phyloP scores from a whole-genome alignment of 2,113 vertebrate species.

The Probosciger aterrimus region DNA sequence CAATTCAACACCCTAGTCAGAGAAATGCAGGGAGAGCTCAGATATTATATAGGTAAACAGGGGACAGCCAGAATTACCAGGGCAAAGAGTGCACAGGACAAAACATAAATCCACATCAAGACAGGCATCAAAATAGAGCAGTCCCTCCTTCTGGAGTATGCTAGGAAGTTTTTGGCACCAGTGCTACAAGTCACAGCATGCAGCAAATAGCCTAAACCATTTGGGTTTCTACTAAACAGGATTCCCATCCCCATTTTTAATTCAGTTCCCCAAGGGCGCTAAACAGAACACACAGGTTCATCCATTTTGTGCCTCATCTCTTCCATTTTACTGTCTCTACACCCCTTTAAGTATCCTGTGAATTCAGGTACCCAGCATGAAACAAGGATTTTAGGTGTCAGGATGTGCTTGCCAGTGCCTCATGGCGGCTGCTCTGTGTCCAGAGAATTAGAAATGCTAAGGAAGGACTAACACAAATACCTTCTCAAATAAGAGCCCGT shows the following conservation, averaged over 20 bases:
- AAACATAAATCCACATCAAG: neutral
- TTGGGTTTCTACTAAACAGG: neutral
- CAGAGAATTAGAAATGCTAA: neutral
- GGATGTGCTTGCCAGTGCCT: neutral
- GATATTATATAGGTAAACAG: neutral
- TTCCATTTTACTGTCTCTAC: neutral
- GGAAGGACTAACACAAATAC: neutral
- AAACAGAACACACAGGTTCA: neutral
- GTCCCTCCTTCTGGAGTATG: neutral
- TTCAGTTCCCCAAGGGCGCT: neutral
- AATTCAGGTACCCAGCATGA: neutral
- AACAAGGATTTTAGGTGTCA: neutral
- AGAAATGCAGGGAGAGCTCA: neutral
- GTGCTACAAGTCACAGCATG: neutral
- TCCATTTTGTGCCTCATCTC: neutral
- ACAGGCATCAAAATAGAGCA: neutral
- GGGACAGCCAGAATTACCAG: neutral
- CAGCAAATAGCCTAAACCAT: neutral
- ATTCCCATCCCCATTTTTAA: neutral
- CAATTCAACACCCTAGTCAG: neutral
- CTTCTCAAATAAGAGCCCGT: neutral
- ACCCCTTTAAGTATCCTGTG: neutral
- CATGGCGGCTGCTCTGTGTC: rapidly evolving
- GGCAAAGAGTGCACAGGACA: neutral
- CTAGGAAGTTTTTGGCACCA: neutral